phyloP scores from a whole-genome alignment of 2,888 invertebrate genomes.

The Zaprionus lineosus region DNA sequence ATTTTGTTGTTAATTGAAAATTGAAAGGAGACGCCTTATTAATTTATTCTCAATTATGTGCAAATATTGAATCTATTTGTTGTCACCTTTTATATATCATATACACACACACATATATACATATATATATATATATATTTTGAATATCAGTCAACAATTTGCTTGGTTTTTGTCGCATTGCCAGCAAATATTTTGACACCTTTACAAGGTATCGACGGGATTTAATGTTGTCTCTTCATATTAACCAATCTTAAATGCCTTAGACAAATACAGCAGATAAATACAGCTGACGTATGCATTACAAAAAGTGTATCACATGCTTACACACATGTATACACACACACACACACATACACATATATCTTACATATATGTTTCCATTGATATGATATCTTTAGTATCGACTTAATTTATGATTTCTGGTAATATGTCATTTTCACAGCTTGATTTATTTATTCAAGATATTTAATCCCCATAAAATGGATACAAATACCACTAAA shows the following conservation, averaged over 20 bases:
- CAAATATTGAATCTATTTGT: constrained; percentile 52
- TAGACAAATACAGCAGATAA: constrained; percentile 21
- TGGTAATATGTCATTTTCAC: background rate
- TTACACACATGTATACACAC: no score
- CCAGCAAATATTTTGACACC: constrained; percentile 57
- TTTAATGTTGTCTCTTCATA: constrained; percentile 14
- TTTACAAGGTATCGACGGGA: constrained; percentile 21
- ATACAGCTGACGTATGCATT: constrained; percentile 10
- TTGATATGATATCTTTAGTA: constrained; percentile 19
- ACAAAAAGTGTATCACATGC: no score
- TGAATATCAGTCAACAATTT: constrained; percentile 25
- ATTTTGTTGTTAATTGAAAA: no score
- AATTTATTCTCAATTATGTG: constrained; percentile 47
- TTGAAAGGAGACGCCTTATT: constrained; percentile 35
- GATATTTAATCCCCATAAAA: background rate
- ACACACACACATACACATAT: constrained; percentile 8
- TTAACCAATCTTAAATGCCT: constrained; percentile 7
- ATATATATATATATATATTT: no score
- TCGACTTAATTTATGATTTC: constrained; percentile 23
- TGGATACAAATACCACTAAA: no score
- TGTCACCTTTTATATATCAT: constrained; percentile 44
- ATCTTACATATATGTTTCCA: background rate
- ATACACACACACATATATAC: no score
- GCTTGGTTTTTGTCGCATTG: constrained; percentile 11
- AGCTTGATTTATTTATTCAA: constrained; percentile 14